Percentiles rank a stretch among this genome's conserved stretches.
These are phyloP conservation scores for Papilio glaucus DNA, from an alignment of 1,140 invertebrate species.

Conservation along the genomic window DNA sequence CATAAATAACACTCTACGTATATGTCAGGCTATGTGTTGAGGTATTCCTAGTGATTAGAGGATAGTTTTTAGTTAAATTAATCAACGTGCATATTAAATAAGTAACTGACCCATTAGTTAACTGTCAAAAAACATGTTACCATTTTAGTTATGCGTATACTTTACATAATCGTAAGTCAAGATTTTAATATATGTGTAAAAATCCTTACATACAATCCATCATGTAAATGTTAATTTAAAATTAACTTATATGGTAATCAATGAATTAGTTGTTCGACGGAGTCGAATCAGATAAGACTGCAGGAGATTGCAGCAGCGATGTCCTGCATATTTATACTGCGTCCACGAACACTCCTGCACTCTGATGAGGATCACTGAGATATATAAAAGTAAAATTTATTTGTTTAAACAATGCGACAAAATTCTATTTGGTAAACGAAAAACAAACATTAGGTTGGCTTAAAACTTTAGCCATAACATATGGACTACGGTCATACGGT, in stretches of 20 bases:
- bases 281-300: neutral
- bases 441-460: no score
- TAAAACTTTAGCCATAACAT: no score
- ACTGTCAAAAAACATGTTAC: constrained; percentile 6
- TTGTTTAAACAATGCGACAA: neutral
- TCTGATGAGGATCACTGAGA: neutral
- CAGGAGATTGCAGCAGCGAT: neutral
- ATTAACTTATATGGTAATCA: neutral
- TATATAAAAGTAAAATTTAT: no score
- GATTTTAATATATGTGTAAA: neutral
- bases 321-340: neutral
- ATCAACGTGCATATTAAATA: constrained; percentile 8
- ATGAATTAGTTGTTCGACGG: neutral
- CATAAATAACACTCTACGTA: constrained; percentile 24
- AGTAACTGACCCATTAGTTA: constrained; percentile 2
- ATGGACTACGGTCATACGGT: no score
- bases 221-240: neutral
- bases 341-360: neutral
- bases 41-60: constrained; percentile 13
- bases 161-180: neutral
- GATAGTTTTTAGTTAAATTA: constrained; percentile 25
- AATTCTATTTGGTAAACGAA: no score
- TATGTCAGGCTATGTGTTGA: neutral
- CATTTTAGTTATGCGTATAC: neutral
- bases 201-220: neutral